These are phyloP conservation scores for Caenorhabditis latens DNA, from an alignment of 1,140 invertebrate genomes.

Conservation along the genomic window DNA sequence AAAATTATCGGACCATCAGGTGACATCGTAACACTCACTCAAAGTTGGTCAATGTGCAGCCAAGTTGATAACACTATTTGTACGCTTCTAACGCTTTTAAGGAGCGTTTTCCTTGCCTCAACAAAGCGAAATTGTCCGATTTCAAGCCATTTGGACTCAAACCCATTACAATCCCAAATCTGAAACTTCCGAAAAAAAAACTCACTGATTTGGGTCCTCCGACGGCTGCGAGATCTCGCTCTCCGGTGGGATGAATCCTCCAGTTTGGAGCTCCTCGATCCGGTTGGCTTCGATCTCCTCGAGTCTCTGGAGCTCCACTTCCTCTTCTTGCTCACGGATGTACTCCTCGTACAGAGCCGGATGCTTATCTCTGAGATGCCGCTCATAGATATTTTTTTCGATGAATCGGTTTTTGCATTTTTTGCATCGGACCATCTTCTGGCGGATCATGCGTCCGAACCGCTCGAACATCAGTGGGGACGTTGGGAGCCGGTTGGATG, in stretches of 20 bases:
- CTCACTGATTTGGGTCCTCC: slow-evolving; percentile 30
- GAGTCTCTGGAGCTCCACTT: slow-evolving; percentile 14
- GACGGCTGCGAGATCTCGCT: slow-evolving; percentile 61
- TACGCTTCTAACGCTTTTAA: too few relatives aligned
- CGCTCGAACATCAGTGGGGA: background rate
- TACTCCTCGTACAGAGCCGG: slow-evolving; percentile 74
- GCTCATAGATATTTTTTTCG: slow-evolving; percentile 75
- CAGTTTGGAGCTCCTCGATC: slow-evolving; percentile 74
- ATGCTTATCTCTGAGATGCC: slow-evolving; percentile 76
- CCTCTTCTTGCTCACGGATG: slow-evolving; percentile 73
- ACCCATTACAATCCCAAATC: too few relatives aligned
- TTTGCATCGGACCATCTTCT: slow-evolving; percentile 32
- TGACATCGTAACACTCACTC: too few relatives aligned
- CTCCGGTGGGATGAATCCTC: slow-evolving; percentile 76
- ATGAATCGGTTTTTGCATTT: slow-evolving; percentile 76
- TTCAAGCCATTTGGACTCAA: too few relatives aligned
- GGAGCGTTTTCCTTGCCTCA: too few relatives aligned
- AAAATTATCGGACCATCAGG: too few relatives aligned
- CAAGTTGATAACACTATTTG: too few relatives aligned
- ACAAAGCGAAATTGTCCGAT: too few relatives aligned
- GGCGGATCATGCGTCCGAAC: slow-evolving; percentile 14
- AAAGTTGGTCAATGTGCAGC: too few relatives aligned
- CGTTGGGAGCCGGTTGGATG: slow-evolving; percentile 9
- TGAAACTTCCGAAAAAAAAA: background rate
- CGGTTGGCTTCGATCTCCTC: slow-evolving; percentile 75